Evolutionary conservation across 2,113 vertebrate genomes (phyloP), one percentile per base, ranked within the genome.

Genomic region (Lasiurus cinereus): DNA sequence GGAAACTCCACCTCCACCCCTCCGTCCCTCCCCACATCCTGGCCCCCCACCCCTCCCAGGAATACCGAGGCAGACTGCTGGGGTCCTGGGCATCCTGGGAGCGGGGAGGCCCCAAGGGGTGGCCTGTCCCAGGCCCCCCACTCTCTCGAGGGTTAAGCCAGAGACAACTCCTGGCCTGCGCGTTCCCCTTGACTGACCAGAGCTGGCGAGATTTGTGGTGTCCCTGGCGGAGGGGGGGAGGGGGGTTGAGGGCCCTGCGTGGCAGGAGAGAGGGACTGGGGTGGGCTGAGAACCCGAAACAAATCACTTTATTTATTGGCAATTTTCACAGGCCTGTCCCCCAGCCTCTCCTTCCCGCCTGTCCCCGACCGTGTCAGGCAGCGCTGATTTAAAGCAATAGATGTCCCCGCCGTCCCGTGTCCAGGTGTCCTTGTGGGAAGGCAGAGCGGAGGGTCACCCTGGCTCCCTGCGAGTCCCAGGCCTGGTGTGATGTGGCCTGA

Each of bases 301-400:
- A 85, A 64, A 93, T 94, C 91, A 43, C 48, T 29, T 3, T 80
- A 46, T 89, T 91, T 50, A 66, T 31, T 88, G 94, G 59, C 94
- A 33, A 6, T 85, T 90, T 85, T 54, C 91, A 73, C 67, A 88
- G 78, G 48, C 73, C 43, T 16, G 24, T 27, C 16, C 52, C 5
- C 0, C 2, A 0, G 67, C 69, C n/a, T 13, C 19, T 15, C 52
- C 73, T 31, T 31, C 56, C 16, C 6, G 18, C 18, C 59, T 22
- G 7, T 31, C 18, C 78, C 43, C 0, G 0, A 5, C 77, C 0
- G 21, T 24, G 24, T 64, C 76, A 9, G 83, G 77, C 87, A 62
- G 43, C 33, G 72, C 88, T 73, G 67, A 96, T 92, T 77, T 90
- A 90, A 94, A 88, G 72, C 50, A n/a, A 80, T 24, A 46, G 48